phyloP scores from a whole-genome alignment of 2,113 vertebrate species.

The Hypomesus transpacificus region DNA sequence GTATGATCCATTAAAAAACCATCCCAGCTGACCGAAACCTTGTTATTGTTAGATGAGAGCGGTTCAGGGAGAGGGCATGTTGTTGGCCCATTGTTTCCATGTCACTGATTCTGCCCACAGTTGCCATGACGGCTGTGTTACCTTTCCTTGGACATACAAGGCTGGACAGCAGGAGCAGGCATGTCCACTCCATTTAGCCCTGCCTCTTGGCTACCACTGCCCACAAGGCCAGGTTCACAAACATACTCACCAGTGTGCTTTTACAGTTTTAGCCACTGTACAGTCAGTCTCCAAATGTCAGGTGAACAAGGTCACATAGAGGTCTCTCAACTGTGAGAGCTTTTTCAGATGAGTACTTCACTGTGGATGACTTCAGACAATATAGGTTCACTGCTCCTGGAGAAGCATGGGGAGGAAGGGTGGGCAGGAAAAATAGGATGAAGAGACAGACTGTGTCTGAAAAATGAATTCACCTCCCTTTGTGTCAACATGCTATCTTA shows the following conservation, averaged over 20 bases:
- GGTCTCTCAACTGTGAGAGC: conserved; percentile 14
- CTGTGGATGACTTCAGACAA: background rate
- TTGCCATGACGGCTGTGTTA: conserved; percentile 59
- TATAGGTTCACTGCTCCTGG: background rate
- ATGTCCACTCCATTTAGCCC: conserved; percentile 27
- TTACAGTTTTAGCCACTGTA: conserved; percentile 26
- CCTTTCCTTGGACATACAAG: conserved; percentile 70
- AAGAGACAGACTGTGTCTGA: conserved; percentile 44
- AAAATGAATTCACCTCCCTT: conserved; percentile 48
- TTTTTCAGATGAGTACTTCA: conserved; percentile 26
- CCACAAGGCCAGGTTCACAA: conserved; percentile 30
- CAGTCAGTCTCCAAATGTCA: conserved; percentile 47
- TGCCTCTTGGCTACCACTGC: conserved; percentile 3
- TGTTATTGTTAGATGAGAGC: conserved; percentile 28
- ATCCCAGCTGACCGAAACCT: conserved; percentile 25
- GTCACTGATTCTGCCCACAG: conserved; percentile 52
- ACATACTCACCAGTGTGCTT: conserved; percentile 9
- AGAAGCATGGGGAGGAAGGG: background rate
- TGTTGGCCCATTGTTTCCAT: conserved; percentile 62
- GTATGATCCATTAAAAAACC: conserved; percentile 23
- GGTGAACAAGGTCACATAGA: conserved; percentile 23
- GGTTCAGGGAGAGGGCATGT: conserved; percentile 60
- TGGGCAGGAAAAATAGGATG: conserved; percentile 15
- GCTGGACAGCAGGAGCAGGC: conserved; percentile 41
- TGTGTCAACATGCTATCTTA: conserved; percentile 44